Base-by-base conservation (phyloP, 2,888 invertebrate genomes). In the Orgyia antiqua region DNA sequence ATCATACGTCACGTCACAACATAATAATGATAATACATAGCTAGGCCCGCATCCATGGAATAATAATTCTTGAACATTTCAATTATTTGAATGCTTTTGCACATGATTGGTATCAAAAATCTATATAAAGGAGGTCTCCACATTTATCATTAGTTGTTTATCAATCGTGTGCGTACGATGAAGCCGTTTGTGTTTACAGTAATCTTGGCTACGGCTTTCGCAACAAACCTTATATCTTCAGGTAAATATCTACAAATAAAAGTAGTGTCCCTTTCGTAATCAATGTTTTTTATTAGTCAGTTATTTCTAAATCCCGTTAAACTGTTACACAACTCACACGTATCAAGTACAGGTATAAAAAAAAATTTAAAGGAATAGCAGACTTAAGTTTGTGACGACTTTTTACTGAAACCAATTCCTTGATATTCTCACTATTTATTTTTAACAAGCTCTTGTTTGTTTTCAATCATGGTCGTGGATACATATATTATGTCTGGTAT, bases 101-200 rank as follows among this genome's bases (percentile, higher is more conserved):
- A 23, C 9, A n/a, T n/a, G 11, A 11, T 10, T 21, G 4, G 30
- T 29, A 39, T 41, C 36, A 35, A 35, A 20, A 36, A 42, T 48
- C 45, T 58, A 60, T 65, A 74, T 60, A 68, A 54, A 60, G 49
- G 42, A 40, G 40, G 31, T 37, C 33, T 42, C 34, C 25, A 32
- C 29, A 18, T 27, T 48, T 60, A 58, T 61, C 59, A 40, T 40
- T 54, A 55, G 51, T 50, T 60, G 48, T 44, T 34, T 36, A 39
- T 38, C 34, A 37, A 30, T 33, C 33, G 37, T 34, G 36, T 39
- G 38, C 25, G 34, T 49, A 69, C 53, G 40, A 79, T 83, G 78
- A 75, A 64, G 54, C 58, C 62, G 59, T 39, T 69, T 27, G 32
- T 69, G 41, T 43, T 67, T 28, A 27, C 69, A 36, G 39, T 69